Base-by-base conservation (phyloP, 2,888 invertebrate species). In the Lottia gigantea region DNA sequence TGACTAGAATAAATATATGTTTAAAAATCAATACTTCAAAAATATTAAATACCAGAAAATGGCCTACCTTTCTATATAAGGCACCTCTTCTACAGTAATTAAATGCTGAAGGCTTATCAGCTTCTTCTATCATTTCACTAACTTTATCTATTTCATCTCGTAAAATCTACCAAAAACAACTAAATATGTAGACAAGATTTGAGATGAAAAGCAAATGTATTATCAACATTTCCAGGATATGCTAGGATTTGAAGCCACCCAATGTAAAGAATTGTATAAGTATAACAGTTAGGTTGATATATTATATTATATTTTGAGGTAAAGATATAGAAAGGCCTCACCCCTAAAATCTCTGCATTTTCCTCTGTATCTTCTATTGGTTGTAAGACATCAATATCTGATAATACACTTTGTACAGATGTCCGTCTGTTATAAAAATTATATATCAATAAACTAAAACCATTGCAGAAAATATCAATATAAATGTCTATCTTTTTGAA, bases 1-100 rank as follows among this genome's bases (percentile, higher is more conserved):
- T n/a, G n/a, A n/a, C n/a, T n/a, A n/a, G n/a, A n/a, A n/a, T n/a
- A n/a, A n/a, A n/a, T n/a, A n/a, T n/a, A n/a, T n/a, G n/a, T n/a
- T n/a, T n/a, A n/a, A n/a, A n/a, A n/a, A n/a, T n/a, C n/a, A n/a
- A n/a, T n/a, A n/a, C n/a, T n/a, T n/a, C n/a, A n/a, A n/a, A n/a
- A n/a, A n/a, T n/a, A n/a, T n/a, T n/a, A n/a, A n/a, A n/a, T 40
- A 40, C 40, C 7, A 23, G 6, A 55, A 62, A 47, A 6, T 46
- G 6, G 70, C 76, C 45, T 62, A 87, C 87, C 83, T 87, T 88
- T 64, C 88, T 78, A 62, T 81, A 82, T 4, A 88, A 73, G 16
- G 86, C 88, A 25, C 88, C 88, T 71, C 88, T 77, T 16, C 88
- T 71, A 70, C 86, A 86, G 31, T 80, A 78, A 68, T 86, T 83